A percentile compares a stretch with the other conserved stretches of the same genome.
Conservation (phyloP, 2,113 vertebrate species). For the Siniperca chuatsi region DNA sequence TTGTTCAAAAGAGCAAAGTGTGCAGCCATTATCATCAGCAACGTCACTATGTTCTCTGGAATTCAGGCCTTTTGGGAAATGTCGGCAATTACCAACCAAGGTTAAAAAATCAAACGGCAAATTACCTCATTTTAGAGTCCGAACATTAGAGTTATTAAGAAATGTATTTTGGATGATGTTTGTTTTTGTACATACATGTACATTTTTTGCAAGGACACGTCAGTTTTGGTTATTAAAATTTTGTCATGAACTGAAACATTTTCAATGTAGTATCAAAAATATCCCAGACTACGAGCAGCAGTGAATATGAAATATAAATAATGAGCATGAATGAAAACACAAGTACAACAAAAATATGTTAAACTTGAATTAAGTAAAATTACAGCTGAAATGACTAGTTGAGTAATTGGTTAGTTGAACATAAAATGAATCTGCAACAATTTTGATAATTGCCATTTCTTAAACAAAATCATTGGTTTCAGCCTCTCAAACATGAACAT, state of each 20-base stretch:
- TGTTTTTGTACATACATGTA: background rate
- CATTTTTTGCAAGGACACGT: background rate
- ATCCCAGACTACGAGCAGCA: background rate
- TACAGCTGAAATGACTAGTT: too few relatives aligned
- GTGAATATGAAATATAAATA: background rate
- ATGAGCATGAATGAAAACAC: background rate
- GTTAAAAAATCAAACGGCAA: background rate
- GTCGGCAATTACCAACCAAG: background rate
- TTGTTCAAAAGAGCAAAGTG: background rate
- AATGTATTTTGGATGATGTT: fast-evolving
- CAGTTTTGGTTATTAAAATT: background rate
- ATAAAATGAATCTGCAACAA: background rate
- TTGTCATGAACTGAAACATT: background rate
- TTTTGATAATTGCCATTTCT: too few relatives aligned
- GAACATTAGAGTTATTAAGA: background rate
- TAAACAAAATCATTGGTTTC: background rate
- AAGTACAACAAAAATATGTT: too few relatives aligned
- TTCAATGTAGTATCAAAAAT: background rate
- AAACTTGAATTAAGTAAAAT: too few relatives aligned
- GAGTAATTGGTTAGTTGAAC: background rate
- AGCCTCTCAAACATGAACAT: background rate
- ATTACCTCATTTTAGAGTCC: background rate
- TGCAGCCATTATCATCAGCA: background rate
- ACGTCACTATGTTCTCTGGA: background rate
- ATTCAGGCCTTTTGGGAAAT: background rate